These are phyloP conservation scores for Drosophila anomelani DNA, from an alignment of 2,888 invertebrate species.

Conservation along the genomic window DNA sequence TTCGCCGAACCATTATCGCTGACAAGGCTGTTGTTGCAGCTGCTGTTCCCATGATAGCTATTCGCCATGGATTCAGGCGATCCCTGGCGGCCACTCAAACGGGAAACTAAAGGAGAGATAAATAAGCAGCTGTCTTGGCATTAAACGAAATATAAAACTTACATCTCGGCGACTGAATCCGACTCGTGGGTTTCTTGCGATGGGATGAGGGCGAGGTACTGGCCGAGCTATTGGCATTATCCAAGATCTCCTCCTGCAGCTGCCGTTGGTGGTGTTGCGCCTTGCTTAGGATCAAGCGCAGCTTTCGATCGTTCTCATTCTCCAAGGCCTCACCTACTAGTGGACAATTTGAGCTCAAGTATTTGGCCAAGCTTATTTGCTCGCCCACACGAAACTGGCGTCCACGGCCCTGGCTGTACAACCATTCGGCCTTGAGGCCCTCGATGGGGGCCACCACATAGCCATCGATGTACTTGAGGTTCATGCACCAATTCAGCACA, in stretches of 20 bases:
- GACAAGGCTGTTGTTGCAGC: slow-evolving; percentile 74
- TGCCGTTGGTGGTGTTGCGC: slow-evolving; percentile 96
- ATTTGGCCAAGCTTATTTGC: slow-evolving; percentile 92
- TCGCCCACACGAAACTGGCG: slow-evolving; percentile 94
- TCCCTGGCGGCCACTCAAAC: slow-evolving; percentile 85
- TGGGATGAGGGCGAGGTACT: slow-evolving; percentile 84
- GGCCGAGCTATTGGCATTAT: slow-evolving; percentile 82
- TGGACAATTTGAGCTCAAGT: slow-evolving; percentile 93
- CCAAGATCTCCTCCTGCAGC: slow-evolving; percentile 89
- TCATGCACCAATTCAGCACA: slow-evolving; percentile 96
- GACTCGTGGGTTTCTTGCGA: slow-evolving; percentile 83
- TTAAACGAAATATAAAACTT: slow-evolving; percentile 34
- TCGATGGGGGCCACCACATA: slow-evolving; percentile 95
- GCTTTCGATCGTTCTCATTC: slow-evolving; percentile 94
- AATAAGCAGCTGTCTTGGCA: not conserved
- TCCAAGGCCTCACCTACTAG: slow-evolving; percentile 92
- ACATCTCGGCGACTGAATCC: slow-evolving; percentile 85
- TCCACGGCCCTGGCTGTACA: slow-evolving; percentile 97
- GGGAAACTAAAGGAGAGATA: slow-evolving; percentile 80
- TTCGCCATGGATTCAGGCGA: slow-evolving; percentile 91
- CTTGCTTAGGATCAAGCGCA: slow-evolving; percentile 93
- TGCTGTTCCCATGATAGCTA: slow-evolving; percentile 88
- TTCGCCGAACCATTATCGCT: slow-evolving; percentile 80
- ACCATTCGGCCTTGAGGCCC: slow-evolving; percentile 97
- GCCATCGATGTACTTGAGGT: slow-evolving; percentile 94